Evolutionary conservation across 2,113 vertebrate genomes (phyloP).

Genomic region (Rattus rattus): DNA sequence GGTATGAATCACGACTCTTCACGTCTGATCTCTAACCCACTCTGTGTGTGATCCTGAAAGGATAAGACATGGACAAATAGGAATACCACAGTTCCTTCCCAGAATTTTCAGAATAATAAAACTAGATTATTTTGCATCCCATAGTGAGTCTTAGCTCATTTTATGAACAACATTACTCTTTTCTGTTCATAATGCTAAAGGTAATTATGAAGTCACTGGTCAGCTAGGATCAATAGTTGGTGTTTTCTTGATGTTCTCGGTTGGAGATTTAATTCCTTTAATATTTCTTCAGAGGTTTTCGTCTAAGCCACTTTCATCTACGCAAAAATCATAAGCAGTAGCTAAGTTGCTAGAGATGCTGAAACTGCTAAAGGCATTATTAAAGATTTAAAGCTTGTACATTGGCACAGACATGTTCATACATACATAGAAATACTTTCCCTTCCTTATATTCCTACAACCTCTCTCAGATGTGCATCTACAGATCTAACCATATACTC

Average conservation of each 20-base stretch:
- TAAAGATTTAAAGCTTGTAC: not conserved
- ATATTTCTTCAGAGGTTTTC: not conserved
- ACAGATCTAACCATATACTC: not conserved
- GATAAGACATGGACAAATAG: not conserved
- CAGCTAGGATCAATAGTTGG: not conserved
- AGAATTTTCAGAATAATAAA: not conserved
- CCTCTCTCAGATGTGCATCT: not conserved
- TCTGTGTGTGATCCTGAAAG: too few relatives aligned
- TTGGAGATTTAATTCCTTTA: not conserved
- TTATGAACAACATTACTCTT: not conserved
- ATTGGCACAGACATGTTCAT: not conserved
- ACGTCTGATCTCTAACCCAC: not conserved
- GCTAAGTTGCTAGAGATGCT: not conserved
- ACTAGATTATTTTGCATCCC: not conserved
- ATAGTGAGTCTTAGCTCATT: not conserved
- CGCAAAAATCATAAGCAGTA: not conserved
- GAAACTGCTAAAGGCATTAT: not conserved
- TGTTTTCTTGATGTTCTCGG: not conserved
- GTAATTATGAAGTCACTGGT: not conserved
- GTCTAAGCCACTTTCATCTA: not conserved
- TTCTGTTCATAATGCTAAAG: not conserved
- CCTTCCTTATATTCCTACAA: not conserved
- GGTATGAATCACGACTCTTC: not conserved
- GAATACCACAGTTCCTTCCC: not conserved
- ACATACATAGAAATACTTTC: not conserved